Base-by-base conservation (phyloP, 1,140 invertebrate genomes). In the Macrotrachela quadricornifera region DNA sequence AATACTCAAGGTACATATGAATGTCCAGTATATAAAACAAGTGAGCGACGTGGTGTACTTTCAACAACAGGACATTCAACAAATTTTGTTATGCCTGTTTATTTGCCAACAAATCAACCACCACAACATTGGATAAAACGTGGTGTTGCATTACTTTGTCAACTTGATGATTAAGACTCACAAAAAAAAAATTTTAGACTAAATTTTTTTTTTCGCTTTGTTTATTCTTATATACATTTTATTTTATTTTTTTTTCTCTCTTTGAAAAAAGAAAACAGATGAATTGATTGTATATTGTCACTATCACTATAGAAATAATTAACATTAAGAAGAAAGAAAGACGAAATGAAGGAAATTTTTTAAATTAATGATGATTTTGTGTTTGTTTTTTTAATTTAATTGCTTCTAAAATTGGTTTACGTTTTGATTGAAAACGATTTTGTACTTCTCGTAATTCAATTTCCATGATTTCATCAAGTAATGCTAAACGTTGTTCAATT, bases 351-450 rank as follows among this genome's bases (percentile, higher is more conserved):
- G 8, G 21, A 30, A 4, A 30, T 30, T 30, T n/a, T n/a, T n/a
- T n/a, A n/a, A n/a, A n/a, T n/a, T 30, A 30, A 30, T 30, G 21
- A 30, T 30, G 21, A 30, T 30, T 30, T 30, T 30, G 21, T 58
- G 87, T 77, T 71, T 88, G 91, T 59, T 86, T 80, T 71, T 97
- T 97, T 55, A 83, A 80, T 71, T 94, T 83, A 76, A 97, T 96
- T 59, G 92, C 92, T 74, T 97, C 91, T 55, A 96, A 76, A 63
- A 99, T 97, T 50, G 92, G 91, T 65, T 96, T 87, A 53, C 91
- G 73, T 73, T 99, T 99, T 47, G 84, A 84, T 72, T 92, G 85
- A 76, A 96, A 97, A 60, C 90, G 79, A 60, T 81, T 77, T 61
- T 85, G 78, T 39, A 97, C 74, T 65, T 92, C 87, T 62, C 96